Evolutionary conservation across 1,140 invertebrate genomes (phyloP).

Genomic region (Nylanderia fulva): DNA sequence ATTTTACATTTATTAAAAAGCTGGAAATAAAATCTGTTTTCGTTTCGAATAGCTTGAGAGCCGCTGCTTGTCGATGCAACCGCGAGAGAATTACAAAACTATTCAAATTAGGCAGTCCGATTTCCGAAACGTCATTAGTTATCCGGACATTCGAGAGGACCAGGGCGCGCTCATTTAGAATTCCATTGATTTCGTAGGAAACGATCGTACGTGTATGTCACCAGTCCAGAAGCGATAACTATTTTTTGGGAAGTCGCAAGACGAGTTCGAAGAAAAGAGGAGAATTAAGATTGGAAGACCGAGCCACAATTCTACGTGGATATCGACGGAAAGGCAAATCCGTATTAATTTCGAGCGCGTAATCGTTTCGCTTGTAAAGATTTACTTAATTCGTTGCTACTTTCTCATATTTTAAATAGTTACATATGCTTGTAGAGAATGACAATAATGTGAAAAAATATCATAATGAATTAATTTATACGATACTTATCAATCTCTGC

Average conservation of each 20-base stretch:
- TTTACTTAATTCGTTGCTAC: not conserved
- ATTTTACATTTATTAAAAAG: not conserved
- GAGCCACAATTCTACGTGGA: not conserved
- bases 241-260: conserved; percentile 37
- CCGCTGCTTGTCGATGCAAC: conserved; percentile 58
- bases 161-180: conserved; percentile 65
- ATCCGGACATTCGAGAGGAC: conserved; percentile 51
- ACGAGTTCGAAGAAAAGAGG: conserved; percentile 37
- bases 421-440: not conserved
- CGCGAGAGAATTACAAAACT: conserved; percentile 65
- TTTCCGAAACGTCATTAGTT: conserved; percentile 72
- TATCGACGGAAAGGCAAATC: conserved; percentile 22
- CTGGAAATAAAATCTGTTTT: not conserved
- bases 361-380: conserved; percentile 2
- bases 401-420: not conserved
- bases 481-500: too few species aligned
- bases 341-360: conserved; percentile 34
- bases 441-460: not conserved
- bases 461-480: too few species aligned
- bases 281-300: conserved; percentile 20
- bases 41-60: conserved; percentile 30
- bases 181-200: conserved; percentile 73
- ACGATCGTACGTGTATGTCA: conserved; percentile 53
- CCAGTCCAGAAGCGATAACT: conserved; percentile 49
- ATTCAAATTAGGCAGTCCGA: conserved; percentile 69